A percentile compares a stretch with the other conserved stretches of the same genome.
phyloP scores from a whole-genome alignment of 2,888 invertebrate genomes.

The Phengaris arion region DNA sequence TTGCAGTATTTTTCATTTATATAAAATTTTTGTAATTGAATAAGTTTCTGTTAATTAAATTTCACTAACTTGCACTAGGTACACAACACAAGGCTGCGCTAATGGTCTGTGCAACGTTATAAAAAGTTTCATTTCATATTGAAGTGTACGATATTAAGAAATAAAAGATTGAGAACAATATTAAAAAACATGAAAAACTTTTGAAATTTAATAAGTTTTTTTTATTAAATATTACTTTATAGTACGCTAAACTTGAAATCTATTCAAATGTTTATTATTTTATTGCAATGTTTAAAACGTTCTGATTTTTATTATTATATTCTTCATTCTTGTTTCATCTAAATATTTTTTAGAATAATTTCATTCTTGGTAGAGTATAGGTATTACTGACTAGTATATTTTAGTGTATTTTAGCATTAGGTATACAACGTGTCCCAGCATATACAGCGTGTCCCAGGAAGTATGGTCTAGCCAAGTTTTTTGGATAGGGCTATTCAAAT shows the following conservation, averaged over 20 bases:
- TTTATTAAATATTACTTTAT: background rate
- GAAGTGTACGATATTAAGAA: slow-evolving; percentile 3
- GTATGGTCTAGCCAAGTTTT: no score
- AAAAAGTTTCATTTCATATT: slow-evolving; percentile 15
- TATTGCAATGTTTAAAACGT: background rate
- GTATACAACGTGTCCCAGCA: no score
- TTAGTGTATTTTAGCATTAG: no score
- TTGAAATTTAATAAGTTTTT: background rate
- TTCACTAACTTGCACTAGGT: background rate
- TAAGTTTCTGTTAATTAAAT: background rate
- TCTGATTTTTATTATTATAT: no score
- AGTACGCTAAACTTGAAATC: no score
- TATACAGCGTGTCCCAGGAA: no score
- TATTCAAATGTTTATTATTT: background rate
- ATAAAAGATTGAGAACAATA: slow-evolving; percentile 5
- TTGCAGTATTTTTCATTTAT: background rate
- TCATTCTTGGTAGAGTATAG: no score
- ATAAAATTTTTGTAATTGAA: background rate
- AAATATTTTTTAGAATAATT: no score
- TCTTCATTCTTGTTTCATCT: no score
- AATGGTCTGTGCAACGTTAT: background rate
- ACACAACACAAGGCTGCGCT: background rate
- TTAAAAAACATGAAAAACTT: background rate
- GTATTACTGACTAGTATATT: no score
- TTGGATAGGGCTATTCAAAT: no score